Conservation (phyloP, 2,888 invertebrate genomes). For the Hoplodrina blanda region DNA sequence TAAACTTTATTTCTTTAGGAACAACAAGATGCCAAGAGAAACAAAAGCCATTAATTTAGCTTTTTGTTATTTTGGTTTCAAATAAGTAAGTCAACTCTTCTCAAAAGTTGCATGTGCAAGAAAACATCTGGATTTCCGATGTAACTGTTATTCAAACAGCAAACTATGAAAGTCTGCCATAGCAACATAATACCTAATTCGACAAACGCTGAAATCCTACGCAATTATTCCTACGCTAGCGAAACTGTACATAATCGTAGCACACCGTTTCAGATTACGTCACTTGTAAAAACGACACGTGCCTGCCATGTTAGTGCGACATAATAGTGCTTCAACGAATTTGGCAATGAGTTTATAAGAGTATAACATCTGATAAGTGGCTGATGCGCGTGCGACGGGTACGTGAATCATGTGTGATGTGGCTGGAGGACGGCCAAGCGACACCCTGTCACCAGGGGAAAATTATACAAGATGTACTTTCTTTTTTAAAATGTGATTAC, state of each 20-base stretch:
- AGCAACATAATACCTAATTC: slow-evolving; percentile 16
- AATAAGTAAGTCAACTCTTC: background rate
- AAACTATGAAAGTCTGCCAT: background rate
- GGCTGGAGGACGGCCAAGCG: slow-evolving; percentile 60
- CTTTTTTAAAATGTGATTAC: slow-evolving; percentile 14
- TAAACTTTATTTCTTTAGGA: slow-evolving; percentile 9
- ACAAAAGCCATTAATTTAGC: background rate
- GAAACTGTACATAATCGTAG: slow-evolving; percentile 17
- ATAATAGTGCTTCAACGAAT: slow-evolving; percentile 51
- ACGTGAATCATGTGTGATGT: slow-evolving; percentile 47
- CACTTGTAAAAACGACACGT: slow-evolving; percentile 40
- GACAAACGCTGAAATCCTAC: slow-evolving; percentile 1
- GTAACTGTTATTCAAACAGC: background rate
- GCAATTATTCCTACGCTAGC: slow-evolving; percentile 21
- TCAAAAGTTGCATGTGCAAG: background rate
- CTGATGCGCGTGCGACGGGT: slow-evolving; percentile 31
- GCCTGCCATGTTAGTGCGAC: slow-evolving; percentile 18
- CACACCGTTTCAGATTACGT: slow-evolving; percentile 33
- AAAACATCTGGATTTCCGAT: background rate
- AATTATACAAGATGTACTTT: slow-evolving; percentile 20
- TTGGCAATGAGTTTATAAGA: slow-evolving; percentile 62
- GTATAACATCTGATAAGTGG: slow-evolving; percentile 55
- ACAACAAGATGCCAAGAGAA: slow-evolving; percentile 22
- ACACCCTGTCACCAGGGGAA: slow-evolving; percentile 48
- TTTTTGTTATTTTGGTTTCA: slow-evolving; percentile 5